Base-by-base conservation (phyloP, 2,888 invertebrate genomes). In the Homarus gammarus region DNA sequence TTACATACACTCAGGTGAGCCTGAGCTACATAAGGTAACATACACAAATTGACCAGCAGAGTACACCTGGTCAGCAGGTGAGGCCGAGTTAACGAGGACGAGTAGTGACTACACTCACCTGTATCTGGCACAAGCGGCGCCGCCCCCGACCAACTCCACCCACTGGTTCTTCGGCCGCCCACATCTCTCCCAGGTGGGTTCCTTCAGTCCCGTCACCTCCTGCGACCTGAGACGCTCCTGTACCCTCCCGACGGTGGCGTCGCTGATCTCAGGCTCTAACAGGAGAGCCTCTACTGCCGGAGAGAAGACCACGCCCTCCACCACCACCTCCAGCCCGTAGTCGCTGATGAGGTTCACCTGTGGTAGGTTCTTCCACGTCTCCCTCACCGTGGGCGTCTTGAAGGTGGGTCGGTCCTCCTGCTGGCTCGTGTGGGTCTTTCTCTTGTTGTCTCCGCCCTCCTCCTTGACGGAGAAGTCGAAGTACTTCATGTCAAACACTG, bases 101-200 rank as follows among this genome's bases (percentile, higher is more conserved):
- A 56, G 10, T 8, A 18, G 18, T 56, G 56, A 18, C n/a, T n/a
- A 56, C 22, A 56, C 64, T 75, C 61, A 87, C 87, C 87, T 87
- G 75, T 87, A 87, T 6, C 87, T n/a, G 40, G 87, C 87, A 15
- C 87, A 87, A 18, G 82, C 82, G 18, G 75, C 75, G n/a, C 22
- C 61, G 33, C 73, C 75, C 31, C 72, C 49, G 33, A 56, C 15
- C 5, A 87, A 31, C 64, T 64, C 61, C 64, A 87, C 56, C 86
- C 86, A 87, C 87, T 87, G 87, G 64, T 87, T 87, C 87, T 87
- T 87, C 49, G 87, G 87, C n/a, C 87, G 56, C 49, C 87, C 87
- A 36, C 87, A 87, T 5, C 73, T 51, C 22, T 87, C 82, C 87
- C 87, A 87, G 61, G 72, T 87, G n/a, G 87, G 87, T 15, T 87